These are phyloP conservation scores for Gibbula magus DNA, from an alignment of 2,888 invertebrate genomes.

Conservation along the genomic window DNA sequence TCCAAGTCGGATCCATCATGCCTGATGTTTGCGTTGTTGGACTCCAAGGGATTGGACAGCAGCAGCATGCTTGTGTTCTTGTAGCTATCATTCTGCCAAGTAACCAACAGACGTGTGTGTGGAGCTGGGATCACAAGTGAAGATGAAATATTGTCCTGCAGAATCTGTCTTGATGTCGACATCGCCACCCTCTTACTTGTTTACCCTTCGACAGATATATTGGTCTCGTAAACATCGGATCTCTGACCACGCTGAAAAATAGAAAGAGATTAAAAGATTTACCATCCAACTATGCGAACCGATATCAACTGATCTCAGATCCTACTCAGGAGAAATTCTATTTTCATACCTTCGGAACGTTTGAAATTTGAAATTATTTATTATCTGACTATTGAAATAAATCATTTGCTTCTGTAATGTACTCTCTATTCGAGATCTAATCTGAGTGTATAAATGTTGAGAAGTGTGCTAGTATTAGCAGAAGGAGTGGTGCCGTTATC, in stretches of 20 bases:
- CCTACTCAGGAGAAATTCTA: too few relatives aligned
- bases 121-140: background rate
- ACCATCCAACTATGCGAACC: too few relatives aligned
- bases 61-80: background rate
- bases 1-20: conserved; percentile 44
- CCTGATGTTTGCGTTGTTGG: conserved; percentile 23
- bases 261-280: background rate
- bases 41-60: too few relatives aligned
- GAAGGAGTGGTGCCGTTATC: too few relatives aligned
- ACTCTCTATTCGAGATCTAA: too few relatives aligned
- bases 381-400: too few relatives aligned
- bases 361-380: too few relatives aligned
- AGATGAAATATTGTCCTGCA: background rate
- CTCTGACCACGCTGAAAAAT: background rate
- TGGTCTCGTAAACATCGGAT: conserved; percentile 1
- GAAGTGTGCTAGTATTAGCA: too few relatives aligned
- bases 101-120: background rate
- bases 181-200: background rate
- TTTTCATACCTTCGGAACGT: too few relatives aligned
- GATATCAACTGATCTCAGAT: too few relatives aligned
- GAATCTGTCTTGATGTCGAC: background rate
- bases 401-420: too few relatives aligned
- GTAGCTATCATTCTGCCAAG: background rate
- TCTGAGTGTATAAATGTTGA: too few relatives aligned
- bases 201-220: conserved; percentile 17